A percentile compares a stretch with the other conserved stretches of the same genome.
phyloP scores from a whole-genome alignment of 2,888 invertebrate genomes.

The Drosophila leonis region DNA sequence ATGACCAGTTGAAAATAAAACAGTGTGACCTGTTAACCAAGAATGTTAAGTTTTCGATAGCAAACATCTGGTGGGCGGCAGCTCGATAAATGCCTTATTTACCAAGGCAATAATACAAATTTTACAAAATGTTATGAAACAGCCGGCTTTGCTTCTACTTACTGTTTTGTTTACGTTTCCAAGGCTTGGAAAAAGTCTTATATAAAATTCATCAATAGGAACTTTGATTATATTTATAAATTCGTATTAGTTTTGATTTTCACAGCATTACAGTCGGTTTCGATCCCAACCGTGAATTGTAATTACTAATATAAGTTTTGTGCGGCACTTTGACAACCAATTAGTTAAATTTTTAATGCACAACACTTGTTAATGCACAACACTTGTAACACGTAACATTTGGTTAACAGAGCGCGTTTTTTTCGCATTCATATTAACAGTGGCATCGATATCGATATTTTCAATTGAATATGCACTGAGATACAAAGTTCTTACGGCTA shows the following conservation, averaged over 20 bases:
- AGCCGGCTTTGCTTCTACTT: constrained; percentile 40
- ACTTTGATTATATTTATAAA: constrained; percentile 32
- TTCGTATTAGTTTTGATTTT: constrained; percentile 28
- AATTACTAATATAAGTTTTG: background rate
- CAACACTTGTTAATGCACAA: constrained; percentile 37
- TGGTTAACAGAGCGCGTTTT: constrained; percentile 46
- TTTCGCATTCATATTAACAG: constrained; percentile 29
- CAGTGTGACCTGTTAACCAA: constrained; percentile 47
- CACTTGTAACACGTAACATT: constrained; percentile 41
- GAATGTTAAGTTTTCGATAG: constrained; percentile 23
- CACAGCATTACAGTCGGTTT: constrained; percentile 6
- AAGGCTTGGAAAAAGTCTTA: background rate
- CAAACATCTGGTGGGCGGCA: constrained; percentile 41
- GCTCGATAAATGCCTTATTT: constrained; percentile 19
- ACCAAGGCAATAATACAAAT: constrained; percentile 12
- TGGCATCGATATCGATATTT: constrained; percentile 34
- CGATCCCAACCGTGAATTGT: background rate
- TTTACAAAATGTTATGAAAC: constrained; percentile 56
- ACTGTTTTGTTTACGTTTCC: constrained; percentile 33
- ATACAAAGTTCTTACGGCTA: background rate
- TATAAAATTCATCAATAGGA: constrained; percentile 22
- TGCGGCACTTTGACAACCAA: background rate
- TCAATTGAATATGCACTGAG: background rate
- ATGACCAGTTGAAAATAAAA: constrained; percentile 19
- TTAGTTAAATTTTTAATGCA: constrained; percentile 9